Conservation (phyloP, 2,113 vertebrate species). For the Jaculus jaculus region DNA sequence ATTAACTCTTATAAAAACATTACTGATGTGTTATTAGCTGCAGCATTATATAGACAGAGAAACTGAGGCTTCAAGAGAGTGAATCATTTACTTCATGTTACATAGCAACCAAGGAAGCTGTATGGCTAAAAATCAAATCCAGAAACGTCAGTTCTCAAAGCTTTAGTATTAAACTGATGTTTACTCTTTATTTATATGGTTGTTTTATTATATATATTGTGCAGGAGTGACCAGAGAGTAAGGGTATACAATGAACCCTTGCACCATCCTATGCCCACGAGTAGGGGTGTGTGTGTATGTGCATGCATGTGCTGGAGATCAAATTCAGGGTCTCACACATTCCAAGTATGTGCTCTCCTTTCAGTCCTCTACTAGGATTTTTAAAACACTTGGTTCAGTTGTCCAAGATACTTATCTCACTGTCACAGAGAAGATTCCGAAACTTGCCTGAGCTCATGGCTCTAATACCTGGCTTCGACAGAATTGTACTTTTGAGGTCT, state of each 20-base stretch:
- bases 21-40: neutral
- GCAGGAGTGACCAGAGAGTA: too few species aligned
- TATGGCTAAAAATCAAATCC: neutral
- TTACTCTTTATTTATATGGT: neutral
- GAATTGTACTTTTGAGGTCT: conserved; percentile 6
- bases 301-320: neutral
- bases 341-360: neutral
- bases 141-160: neutral
- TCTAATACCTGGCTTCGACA: neutral
- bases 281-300: neutral
- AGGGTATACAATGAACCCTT: too few species aligned
- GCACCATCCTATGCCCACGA: neutral
- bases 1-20: neutral
- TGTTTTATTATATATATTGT: neutral
- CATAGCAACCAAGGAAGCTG: neutral
- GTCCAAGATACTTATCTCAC: neutral
- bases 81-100: too few species aligned
- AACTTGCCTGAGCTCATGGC: neutral
- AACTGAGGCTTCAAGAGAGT: too few species aligned
- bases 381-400: neutral
- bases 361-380: neutral
- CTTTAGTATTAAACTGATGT: neutral
- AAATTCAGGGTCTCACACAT: neutral
- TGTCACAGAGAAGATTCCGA: neutral
- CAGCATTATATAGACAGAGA: neutral